Percentiles rank a stretch among this genome's conserved stretches.
Evolutionary conservation across 2,797 vertebrate species (phyloP).

Genomic region (Sebastolobus altivelis): DNA sequence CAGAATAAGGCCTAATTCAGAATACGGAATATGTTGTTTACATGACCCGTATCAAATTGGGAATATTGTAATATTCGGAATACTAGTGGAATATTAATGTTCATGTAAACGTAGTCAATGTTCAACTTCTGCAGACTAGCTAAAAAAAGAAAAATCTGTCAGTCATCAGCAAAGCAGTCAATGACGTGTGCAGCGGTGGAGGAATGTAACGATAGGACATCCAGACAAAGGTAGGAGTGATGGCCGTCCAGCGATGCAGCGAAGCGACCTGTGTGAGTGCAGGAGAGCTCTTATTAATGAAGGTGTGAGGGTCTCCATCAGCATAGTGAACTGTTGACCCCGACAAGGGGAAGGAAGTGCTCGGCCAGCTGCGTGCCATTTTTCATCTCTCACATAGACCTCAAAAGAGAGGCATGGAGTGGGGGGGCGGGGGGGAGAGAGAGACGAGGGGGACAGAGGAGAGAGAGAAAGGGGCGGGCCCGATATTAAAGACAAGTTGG

Average conservation of each 20-base stretch:
- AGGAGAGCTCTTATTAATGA: slow-evolving; percentile 68
- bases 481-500: slow-evolving; percentile 64
- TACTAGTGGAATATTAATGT: too few species aligned
- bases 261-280: slow-evolving; percentile 71
- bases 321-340: slow-evolving; percentile 83
- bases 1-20: too few species aligned
- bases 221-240: slow-evolving; percentile 51
- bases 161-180: not conserved
- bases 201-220: slow-evolving; percentile 32
- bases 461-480: slow-evolving; percentile 37
- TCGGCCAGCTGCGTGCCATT: slow-evolving; percentile 78
- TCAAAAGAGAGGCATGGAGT: slow-evolving; percentile 52
- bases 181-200: not conserved
- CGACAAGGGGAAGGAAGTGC: slow-evolving; percentile 75
- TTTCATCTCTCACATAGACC: slow-evolving; percentile 80
- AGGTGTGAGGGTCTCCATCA: slow-evolving; percentile 81
- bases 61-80: too few species aligned
- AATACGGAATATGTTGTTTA: too few species aligned
- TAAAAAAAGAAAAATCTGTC: not conserved
- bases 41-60: too few species aligned
- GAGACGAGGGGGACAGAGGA: slow-evolving; percentile 16
- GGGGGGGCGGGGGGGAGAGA: not conserved
- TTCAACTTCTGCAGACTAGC: not conserved
- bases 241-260: slow-evolving; percentile 56
- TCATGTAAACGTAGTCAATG: too few species aligned